Evolutionary conservation across 2,888 invertebrate species (phyloP).

Genomic region (Ormyrus nitidulus): DNA sequence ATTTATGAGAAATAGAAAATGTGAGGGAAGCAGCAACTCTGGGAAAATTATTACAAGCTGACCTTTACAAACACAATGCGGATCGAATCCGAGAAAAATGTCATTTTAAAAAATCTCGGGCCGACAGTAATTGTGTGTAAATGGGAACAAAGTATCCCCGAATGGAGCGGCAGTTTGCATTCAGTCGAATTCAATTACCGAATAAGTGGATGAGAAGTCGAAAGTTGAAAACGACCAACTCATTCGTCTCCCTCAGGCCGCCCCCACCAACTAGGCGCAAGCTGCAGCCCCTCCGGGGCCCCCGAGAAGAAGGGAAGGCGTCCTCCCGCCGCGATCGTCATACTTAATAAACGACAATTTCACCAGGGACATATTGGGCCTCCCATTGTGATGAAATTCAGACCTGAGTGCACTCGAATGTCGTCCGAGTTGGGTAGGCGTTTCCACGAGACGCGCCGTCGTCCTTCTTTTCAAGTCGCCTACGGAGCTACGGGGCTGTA

Average conservation of each 20-base stretch:
- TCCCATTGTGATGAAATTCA: constrained; percentile 68
- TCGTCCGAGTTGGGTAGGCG: constrained; percentile 67
- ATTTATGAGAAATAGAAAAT: too few relatives aligned
- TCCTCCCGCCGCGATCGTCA: constrained; percentile 36
- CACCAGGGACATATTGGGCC: constrained; percentile 68
- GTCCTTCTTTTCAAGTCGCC: constrained; percentile 62
- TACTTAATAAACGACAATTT: constrained; percentile 70
- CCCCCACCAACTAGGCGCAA: constrained; percentile 6
- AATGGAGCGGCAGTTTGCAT: constrained; percentile 41
- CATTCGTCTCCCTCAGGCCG: constrained; percentile 15
- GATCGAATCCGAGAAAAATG: neutral
- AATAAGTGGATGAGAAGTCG: constrained; percentile 55
- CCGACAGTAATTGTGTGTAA: constrained; percentile 28
- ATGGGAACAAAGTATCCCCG: constrained; percentile 29
- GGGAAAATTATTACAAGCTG: too few relatives aligned
- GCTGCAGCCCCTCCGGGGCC: constrained; percentile 1
- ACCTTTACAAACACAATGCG: too few relatives aligned
- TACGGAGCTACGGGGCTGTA: constrained; percentile 15
- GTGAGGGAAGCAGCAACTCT: too few relatives aligned
- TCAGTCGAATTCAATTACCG: constrained; percentile 53
- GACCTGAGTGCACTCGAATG: constrained; percentile 73
- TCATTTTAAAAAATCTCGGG: constrained; percentile 22
- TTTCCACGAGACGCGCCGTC: constrained; percentile 55
- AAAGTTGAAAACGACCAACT: constrained; percentile 41
- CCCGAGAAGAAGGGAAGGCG: constrained; percentile 10